phyloP scores from a whole-genome alignment of 64 coral and sea anemone species.

The Dendronephthya gigantea region DNA sequence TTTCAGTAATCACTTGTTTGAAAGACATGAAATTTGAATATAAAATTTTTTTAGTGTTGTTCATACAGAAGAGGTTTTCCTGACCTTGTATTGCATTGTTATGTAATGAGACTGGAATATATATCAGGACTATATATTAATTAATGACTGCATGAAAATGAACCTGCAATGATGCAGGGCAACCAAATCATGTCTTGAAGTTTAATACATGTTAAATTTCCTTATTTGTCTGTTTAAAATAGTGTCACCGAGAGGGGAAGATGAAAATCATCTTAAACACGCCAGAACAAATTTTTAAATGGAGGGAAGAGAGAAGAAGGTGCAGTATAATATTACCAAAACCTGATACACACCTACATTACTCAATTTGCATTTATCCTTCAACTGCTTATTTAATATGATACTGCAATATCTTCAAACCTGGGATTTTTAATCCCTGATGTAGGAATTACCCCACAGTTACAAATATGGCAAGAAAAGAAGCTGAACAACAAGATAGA shows the following conservation, averaged over 20 bases:
- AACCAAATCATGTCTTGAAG: not conserved
- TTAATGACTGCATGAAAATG: too few species aligned
- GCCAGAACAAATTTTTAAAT: constrained; percentile 84
- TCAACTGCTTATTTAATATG: not conserved
- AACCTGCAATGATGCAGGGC: not conserved
- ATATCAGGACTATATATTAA: too few species aligned
- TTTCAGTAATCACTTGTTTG: too few species aligned
- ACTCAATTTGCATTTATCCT: not conserved
- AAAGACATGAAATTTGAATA: too few species aligned
- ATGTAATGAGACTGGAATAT: too few species aligned
- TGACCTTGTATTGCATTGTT: too few species aligned
- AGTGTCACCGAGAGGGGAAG: constrained; percentile 46
- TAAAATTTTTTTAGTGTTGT: too few species aligned
- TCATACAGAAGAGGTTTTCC: too few species aligned
- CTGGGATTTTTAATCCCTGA: not conserved
- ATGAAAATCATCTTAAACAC: constrained; percentile 68
- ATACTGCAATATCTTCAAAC: not conserved
- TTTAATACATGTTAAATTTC: not conserved
- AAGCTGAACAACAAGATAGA: constrained; percentile 47
- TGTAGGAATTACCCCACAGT: constrained; percentile 62
- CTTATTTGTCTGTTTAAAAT: not conserved
- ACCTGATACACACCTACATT: not conserved
- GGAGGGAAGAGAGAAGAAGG: constrained; percentile 81
- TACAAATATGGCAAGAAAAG: constrained; percentile 63
- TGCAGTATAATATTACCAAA: not conserved